Base-by-base conservation (phyloP, 2,113 vertebrate genomes). In the Chloropsis hardwickii region DNA sequence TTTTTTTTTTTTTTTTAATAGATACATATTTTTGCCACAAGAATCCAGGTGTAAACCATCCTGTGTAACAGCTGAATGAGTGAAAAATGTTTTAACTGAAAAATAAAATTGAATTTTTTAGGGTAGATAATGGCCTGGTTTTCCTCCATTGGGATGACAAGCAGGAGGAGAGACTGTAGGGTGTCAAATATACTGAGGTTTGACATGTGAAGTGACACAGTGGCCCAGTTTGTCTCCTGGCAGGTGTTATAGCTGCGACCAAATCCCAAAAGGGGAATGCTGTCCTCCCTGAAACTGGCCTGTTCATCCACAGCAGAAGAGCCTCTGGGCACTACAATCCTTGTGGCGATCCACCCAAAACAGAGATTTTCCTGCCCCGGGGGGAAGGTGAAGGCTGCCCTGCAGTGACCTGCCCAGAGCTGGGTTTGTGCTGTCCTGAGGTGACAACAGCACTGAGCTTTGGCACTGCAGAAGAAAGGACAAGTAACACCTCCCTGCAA, bases 201-300 rank as follows among this genome's bases (percentile, higher is more conserved):
- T 93, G 86, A 31, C 58, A 39, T 19, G 25, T 61, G 31, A 60
- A 61, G 39, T 85, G 73, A 72, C 94, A 95, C 77, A 85, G 39
- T 84, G 61, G 74, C 95, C 88, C 74, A 72, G 14, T 96, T 96
- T 94, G 69, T 67, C 39, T 80, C 33, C 42, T 79, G 74, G 60
- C 88, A 85, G 69, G 56, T 67, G 29, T 54, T 50, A 25, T 0
- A 93, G 67, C 79, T 86, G 60, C 40, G 80, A 5, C 3, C 54
- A 84, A 91, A 94, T 79, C 78, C 86, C 77, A 14, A 37, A 69
- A 60, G 77, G 28, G 47, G 27, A 81, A 37, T 16, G 40, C 24
- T 61, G 44, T 62, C n/a, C 28, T 45, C 51, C 39, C n/a, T 85
- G 74, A n/a, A 89, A 67, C 12, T 12, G 73, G 27, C 58, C 45